Evolutionary conservation across 1,140 invertebrate species (phyloP).

Genomic region (Cylas formicarius): DNA sequence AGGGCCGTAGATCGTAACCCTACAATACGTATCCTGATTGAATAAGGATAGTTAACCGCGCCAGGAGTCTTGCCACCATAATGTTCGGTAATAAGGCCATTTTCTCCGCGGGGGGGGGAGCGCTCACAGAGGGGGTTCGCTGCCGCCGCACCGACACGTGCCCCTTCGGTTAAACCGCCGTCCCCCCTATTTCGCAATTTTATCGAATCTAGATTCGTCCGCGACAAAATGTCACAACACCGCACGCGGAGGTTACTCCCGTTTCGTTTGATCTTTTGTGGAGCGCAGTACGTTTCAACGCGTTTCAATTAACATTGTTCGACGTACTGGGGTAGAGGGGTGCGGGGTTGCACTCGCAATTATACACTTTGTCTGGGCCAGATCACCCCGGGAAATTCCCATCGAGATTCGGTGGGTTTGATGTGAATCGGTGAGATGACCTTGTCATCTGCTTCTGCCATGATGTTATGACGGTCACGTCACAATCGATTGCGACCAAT

Average conservation of each 20-base stretch:
- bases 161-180: neutral
- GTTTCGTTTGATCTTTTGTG: neutral
- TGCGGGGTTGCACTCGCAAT: no score
- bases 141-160: neutral
- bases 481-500: no score
- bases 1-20: neutral
- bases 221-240: neutral
- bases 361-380: no score
- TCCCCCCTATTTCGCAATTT: neutral
- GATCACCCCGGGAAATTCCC: no score
- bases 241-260: neutral
- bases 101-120: conserved; percentile 6
- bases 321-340: no score
- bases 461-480: no score
- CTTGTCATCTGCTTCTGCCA: no score
- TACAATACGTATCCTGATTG: conserved; percentile 8
- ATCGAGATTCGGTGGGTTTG: no score
- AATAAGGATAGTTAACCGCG: conserved; percentile 11
- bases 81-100: conserved; percentile 14
- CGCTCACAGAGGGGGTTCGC: neutral
- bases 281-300: no score
- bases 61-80: neutral
- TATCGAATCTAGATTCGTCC: neutral
- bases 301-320: no score
- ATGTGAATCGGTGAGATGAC: no score